These are phyloP conservation scores for Tenodera sinensis DNA, from an alignment of 2,888 invertebrate genomes.

Conservation along the genomic window DNA sequence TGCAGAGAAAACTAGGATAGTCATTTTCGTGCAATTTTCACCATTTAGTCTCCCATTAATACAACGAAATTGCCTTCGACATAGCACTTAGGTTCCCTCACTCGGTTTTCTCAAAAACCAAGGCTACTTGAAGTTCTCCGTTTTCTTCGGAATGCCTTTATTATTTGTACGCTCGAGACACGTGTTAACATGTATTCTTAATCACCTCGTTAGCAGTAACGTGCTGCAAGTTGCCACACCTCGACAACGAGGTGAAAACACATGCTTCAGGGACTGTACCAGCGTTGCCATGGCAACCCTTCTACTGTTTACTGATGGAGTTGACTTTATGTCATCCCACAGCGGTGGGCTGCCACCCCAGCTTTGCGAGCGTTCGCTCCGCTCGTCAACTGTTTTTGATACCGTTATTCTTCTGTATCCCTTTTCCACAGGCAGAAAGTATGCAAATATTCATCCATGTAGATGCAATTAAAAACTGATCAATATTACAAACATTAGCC, in stretches of 20 bases:
- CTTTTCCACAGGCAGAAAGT: neutral
- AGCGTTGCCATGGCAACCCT: neutral
- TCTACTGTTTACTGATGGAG: neutral
- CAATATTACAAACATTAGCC: neutral
- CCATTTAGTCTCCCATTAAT: too few relatives aligned
- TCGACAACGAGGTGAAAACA: neutral
- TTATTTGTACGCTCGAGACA: too few relatives aligned
- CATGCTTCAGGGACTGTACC: neutral
- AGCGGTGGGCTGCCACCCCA: neutral
- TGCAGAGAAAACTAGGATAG: too few relatives aligned
- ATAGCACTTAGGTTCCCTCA: too few relatives aligned
- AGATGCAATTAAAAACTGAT: neutral
- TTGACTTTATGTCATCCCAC: neutral
- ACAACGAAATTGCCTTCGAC: too few relatives aligned
- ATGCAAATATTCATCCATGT: neutral
- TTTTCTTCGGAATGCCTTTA: too few relatives aligned
- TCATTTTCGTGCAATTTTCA: too few relatives aligned
- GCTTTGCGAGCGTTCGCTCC: neutral
- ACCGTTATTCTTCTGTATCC: neutral
- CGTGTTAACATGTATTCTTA: neutral
- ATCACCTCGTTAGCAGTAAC: neutral
- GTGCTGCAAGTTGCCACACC: neutral
- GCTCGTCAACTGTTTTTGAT: neutral
- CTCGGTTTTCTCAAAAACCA: too few relatives aligned
- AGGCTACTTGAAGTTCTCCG: too few relatives aligned